These are phyloP conservation scores for Melanocharis versteri DNA, from an alignment of 2,113 vertebrate species.

Conservation along the genomic window DNA sequence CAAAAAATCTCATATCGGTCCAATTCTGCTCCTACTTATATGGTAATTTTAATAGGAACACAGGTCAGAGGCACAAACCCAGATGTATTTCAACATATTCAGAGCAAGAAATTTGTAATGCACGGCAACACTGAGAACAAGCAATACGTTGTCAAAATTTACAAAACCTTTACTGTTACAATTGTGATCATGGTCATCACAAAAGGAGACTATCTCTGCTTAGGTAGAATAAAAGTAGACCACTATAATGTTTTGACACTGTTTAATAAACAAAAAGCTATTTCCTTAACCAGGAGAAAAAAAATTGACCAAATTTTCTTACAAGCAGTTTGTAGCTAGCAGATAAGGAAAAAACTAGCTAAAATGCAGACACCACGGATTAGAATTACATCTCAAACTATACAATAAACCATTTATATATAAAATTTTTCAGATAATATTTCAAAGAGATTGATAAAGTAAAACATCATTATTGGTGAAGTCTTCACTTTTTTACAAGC, in stretches of 20 bases:
- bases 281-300: not conserved
- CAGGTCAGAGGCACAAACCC: not conserved
- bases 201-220: not conserved
- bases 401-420: not conserved
- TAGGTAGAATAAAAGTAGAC: not conserved
- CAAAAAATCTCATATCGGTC: not conserved
- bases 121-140: not conserved
- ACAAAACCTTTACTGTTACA: not conserved
- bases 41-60: not conserved
- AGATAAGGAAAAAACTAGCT: not conserved
- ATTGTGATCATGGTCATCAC: not conserved
- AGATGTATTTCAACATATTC: not conserved
- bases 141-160: not conserved
- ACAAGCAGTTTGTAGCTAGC: not conserved
- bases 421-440: not conserved
- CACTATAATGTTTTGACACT: not conserved
- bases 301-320: not conserved
- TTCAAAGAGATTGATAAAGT: not conserved
- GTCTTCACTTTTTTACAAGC: not conserved
- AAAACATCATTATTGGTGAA: not conserved
- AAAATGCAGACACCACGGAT: not conserved
- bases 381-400: not conserved
- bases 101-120: not conserved
- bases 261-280: not conserved
- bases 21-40: not conserved